Conservation (phyloP, 92 coral and sea anemone genomes). For the Siderastrea siderea region DNA sequence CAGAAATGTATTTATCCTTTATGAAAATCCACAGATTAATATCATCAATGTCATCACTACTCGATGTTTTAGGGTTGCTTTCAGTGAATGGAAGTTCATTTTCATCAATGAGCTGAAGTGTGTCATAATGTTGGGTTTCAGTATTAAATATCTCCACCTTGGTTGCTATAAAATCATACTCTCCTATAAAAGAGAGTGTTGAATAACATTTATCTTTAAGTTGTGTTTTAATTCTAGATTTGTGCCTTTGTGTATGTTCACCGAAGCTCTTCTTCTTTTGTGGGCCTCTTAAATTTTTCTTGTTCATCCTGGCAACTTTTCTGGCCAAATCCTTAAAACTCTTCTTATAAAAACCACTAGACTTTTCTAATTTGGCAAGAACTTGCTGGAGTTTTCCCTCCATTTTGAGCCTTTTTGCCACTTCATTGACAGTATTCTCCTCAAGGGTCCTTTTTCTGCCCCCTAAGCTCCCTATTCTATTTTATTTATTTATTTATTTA, state of each 20-base stretch:
- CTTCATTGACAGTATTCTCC: background rate
- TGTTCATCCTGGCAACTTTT: constrained; percentile 4
- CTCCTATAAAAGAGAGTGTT: constrained; percentile 12
- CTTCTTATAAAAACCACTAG: constrained; percentile 8
- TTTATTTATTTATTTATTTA: background rate
- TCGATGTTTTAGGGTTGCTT: background rate
- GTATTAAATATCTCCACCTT: constrained; percentile 9
- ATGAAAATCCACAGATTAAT: constrained; percentile 1
- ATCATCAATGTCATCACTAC: background rate
- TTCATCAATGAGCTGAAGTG: constrained; percentile 19
- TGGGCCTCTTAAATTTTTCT: constrained; percentile 4
- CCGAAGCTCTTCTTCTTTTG: constrained; percentile 9
- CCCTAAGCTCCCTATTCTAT: background rate
- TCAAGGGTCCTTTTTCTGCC: constrained; percentile 8
- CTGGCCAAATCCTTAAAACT: constrained; percentile 1
- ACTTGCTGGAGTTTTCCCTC: constrained; percentile 9
- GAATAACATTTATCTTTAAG: constrained; percentile 2
- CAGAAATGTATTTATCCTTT: constrained; percentile 10
- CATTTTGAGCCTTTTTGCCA: constrained; percentile 24
- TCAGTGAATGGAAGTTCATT: constrained; percentile 31
- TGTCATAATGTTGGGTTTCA: constrained; percentile 16
- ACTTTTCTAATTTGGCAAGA: constrained; percentile 25
- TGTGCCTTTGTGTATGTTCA: constrained; percentile 12
- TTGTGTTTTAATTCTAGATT: constrained; percentile 1
- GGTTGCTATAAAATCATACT: constrained; percentile 10